A percentile compares a stretch with the other conserved stretches of the same genome.
Evolutionary conservation across 2,797 vertebrate species (phyloP).

Genomic region (Crax fasciolata): DNA sequence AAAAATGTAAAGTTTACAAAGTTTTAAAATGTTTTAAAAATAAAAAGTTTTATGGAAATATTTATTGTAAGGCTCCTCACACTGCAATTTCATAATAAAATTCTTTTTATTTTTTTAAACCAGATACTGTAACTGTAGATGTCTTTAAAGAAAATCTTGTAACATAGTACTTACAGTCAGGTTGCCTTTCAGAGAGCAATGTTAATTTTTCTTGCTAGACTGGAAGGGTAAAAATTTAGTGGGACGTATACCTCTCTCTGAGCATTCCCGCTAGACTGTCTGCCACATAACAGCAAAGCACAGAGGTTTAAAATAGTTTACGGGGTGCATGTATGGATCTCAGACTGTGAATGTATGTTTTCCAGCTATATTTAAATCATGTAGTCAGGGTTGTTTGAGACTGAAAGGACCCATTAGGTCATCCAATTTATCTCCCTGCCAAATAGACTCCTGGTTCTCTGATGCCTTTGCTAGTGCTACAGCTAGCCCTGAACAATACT

Average conservation of each 20-base stretch:
- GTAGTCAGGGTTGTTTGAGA: neutral
- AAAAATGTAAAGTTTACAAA: neutral
- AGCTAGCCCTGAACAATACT: neutral
- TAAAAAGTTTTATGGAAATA: neutral
- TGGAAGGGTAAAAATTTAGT: neutral
- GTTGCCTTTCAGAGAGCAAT: neutral
- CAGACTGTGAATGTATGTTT: neutral
- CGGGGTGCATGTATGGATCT: neutral
- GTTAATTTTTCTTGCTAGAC: neutral
- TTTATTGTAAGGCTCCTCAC: neutral
- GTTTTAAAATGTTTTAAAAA: neutral
- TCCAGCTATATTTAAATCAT: slow-evolving; percentile 26
- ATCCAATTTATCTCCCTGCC: neutral
- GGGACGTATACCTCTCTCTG: neutral
- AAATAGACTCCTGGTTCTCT: neutral
- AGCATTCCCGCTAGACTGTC: neutral
- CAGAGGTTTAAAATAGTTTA: neutral
- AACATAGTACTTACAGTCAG: neutral
- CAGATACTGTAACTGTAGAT: neutral
- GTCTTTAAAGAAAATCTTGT: neutral
- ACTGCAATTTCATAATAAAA: neutral
- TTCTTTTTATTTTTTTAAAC: neutral
- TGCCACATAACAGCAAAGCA: neutral
- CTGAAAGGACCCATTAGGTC: neutral
- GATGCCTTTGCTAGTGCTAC: neutral